A percentile compares a stretch with the other conserved stretches of the same genome.
These are phyloP conservation scores for Rhynchomys soricoides DNA, from an alignment of 2,113 vertebrate genomes.

Conservation along the genomic window DNA sequence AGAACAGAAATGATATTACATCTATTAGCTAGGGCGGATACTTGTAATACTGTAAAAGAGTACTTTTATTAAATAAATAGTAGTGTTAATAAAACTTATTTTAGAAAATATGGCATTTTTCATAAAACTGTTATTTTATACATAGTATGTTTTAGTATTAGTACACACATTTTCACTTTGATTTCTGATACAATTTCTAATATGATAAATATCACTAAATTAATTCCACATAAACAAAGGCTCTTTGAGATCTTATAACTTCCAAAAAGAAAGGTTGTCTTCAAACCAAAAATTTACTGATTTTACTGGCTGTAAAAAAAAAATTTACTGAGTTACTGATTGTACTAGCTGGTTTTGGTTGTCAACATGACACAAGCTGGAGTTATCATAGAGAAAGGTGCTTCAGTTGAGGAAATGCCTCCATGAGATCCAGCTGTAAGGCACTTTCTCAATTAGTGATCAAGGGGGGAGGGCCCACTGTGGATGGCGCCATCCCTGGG, in stretches of 20 bases:
- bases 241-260: background rate
- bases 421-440: too few species aligned
- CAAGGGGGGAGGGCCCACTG: too few species aligned
- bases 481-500: too few species aligned
- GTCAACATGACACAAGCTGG: too few species aligned
- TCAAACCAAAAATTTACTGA: background rate
- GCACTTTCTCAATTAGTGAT: too few species aligned
- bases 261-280: background rate
- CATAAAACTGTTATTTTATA: background rate
- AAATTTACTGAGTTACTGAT: too few species aligned
- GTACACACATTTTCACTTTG: background rate
- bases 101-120: background rate
- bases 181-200: conserved; percentile 22
- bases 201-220: background rate
- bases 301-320: too few species aligned
- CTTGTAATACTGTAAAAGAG: background rate
- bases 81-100: background rate
- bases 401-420: too few species aligned
- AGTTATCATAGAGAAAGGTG: too few species aligned
- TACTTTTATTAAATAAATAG: too few species aligned
- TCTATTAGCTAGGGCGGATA: background rate
- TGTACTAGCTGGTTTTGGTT: too few species aligned
- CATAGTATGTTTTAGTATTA: background rate
- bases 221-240: conserved; percentile 3
- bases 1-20: conserved; percentile 9